phyloP scores from a whole-genome alignment of 2,113 vertebrate species.

The Nycticebus coucang region DNA sequence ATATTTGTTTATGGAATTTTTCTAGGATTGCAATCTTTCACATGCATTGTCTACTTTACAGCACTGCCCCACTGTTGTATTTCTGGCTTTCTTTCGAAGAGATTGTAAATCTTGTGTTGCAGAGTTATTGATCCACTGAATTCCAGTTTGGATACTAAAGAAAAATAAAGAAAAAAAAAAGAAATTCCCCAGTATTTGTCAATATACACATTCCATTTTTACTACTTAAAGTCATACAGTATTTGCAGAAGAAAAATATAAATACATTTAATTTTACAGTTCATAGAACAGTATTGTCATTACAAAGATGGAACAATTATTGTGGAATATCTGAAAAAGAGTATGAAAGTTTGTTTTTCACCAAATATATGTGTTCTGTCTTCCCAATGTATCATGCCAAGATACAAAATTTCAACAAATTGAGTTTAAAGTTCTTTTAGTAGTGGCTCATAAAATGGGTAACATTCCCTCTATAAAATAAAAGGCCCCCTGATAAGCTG shows the following conservation, averaged over 20 bases:
- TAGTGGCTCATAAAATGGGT: background rate
- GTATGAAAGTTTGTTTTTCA: constrained; percentile 16
- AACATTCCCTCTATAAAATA: background rate
- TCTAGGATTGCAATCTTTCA: constrained; percentile 51
- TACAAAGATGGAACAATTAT: constrained; percentile 32
- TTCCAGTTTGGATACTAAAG: constrained; percentile 16
- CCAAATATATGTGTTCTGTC: background rate
- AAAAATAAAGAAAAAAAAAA: constrained; percentile 28
- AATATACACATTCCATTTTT: constrained; percentile 33
- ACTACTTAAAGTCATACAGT: constrained; percentile 16
- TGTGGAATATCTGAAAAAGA: constrained; percentile 50
- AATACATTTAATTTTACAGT: constrained; percentile 57
- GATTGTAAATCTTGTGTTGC: constrained; percentile 58
- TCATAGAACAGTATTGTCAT: constrained; percentile 30
- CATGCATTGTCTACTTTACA: constrained; percentile 23
- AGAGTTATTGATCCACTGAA: constrained; percentile 68
- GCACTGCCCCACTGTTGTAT: constrained; percentile 42
- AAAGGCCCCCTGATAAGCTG: background rate
- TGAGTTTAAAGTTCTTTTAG: background rate
- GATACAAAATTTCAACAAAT: background rate
- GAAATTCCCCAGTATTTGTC: background rate
- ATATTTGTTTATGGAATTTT: constrained; percentile 62
- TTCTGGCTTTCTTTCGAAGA: constrained; percentile 56
- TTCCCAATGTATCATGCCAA: background rate
- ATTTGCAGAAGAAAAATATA: constrained; percentile 54